Evolutionary conservation across 1,140 invertebrate genomes (phyloP), one percentile per base, ranked within the genome.

Genomic region (Bemisia tabaci): DNA sequence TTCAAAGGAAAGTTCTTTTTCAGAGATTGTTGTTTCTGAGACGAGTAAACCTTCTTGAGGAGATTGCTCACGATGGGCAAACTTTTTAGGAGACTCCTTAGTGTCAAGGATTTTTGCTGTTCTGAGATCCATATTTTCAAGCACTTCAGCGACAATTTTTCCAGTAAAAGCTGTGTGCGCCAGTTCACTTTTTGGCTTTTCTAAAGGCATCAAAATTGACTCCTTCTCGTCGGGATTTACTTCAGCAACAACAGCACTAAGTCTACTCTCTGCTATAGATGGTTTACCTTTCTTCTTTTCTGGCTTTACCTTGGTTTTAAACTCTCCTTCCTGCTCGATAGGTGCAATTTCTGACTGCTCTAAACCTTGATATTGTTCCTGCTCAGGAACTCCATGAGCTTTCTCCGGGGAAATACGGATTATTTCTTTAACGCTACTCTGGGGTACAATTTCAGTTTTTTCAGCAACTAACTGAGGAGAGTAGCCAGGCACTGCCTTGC

Each of bases 171-270:
- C 64, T 39, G 67, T 1, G 59, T 12, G 59, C 17, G 74, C 74
- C 33, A 64, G 39, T 66, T 68, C 68, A 27, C 65, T 12, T 59
- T 68, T 65, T n/a, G 71, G 68, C 21, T 63, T 67, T 58, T 69
- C 58, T 17, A 58, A 21, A 23, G 63, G 22, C 48, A 22, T 11
- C 25, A 70, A 62, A 65, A 24, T 26, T 58, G 39, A 64, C 67
- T 72, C 72, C 64, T 68, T 77, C 63, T 83, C 82, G 60, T 81
- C 73, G 0, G 74, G 61, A 25, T 77, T 69, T 2, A 82, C 74
- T 72, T 83, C 74, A 59, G 76, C 78, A 22, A 83, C 74, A 1
- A 73, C 77, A 12, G 83, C 64, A 66, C 78, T 74, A 69, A 78
- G 76, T 63, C 75, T 77, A 63, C 79, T 77, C 17, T 69, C 65